A percentile compares a stretch with the other conserved stretches of the same genome.
These are phyloP conservation scores for Platycheirus rosarum DNA, from an alignment of 2,888 invertebrate species.

Conservation along the genomic window DNA sequence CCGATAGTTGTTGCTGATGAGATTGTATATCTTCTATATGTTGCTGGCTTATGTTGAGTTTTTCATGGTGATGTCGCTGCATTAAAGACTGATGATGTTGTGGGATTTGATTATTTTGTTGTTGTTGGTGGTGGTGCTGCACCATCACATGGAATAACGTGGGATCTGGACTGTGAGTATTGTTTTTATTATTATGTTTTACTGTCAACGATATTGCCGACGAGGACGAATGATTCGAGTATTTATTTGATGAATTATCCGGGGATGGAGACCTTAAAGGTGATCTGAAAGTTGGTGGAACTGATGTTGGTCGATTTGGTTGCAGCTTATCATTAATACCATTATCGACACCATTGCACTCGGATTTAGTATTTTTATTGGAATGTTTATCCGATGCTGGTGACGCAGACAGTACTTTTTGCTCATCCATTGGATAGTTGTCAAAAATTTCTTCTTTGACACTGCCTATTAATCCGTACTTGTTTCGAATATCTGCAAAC, in stretches of 20 bases:
- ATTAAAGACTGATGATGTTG: constrained; percentile 80
- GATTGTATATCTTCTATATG: constrained; percentile 80
- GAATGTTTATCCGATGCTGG: constrained; percentile 45
- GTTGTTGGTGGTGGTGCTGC: constrained; percentile 76
- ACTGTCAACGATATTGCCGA: constrained; percentile 81
- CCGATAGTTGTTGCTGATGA: constrained; percentile 81
- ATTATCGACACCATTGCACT: constrained; percentile 58
- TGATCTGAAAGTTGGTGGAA: constrained; percentile 55
- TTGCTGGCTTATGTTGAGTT: constrained; percentile 76
- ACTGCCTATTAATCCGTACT: constrained; percentile 73
- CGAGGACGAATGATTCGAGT: constrained; percentile 79
- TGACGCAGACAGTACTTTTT: constrained; percentile 36
- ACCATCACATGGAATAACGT: constrained; percentile 73
- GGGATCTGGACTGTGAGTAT: constrained; percentile 68
- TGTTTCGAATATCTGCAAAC: constrained; percentile 77
- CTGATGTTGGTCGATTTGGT: constrained; percentile 60
- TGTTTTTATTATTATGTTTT: constrained; percentile 76
- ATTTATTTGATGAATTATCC: constrained; percentile 66
- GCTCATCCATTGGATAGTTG: constrained; percentile 57
- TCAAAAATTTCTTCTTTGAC: constrained; percentile 71
- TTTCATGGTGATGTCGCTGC: constrained; percentile 77
- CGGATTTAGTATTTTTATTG: constrained; percentile 55
- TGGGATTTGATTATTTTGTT: constrained; percentile 73
- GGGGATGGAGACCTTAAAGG: constrained; percentile 53
- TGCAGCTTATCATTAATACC: constrained; percentile 25